phyloP scores from a whole-genome alignment of 2,113 vertebrate species.

The Speoplatyrhinus poulsoni region DNA sequence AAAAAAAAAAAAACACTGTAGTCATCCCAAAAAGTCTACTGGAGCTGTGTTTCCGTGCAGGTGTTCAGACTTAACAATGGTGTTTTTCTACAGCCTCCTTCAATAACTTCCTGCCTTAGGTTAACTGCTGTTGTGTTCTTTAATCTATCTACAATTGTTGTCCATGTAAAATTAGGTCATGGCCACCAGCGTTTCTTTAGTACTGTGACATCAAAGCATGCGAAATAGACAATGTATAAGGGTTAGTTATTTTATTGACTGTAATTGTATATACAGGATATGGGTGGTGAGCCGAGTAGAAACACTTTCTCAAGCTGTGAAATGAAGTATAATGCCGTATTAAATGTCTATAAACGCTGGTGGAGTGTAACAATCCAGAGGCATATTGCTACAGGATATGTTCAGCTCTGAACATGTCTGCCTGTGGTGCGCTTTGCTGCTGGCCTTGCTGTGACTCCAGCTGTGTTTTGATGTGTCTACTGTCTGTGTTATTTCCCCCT shows the following conservation, averaged over 20 bases:
- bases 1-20: too few relatives aligned
- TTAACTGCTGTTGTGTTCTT: conserved; percentile 36
- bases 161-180: conserved; percentile 28
- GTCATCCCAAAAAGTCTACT: background rate
- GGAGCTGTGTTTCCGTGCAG: conserved; percentile 2
- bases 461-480: conserved; percentile 73
- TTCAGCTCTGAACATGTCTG: conserved; percentile 24
- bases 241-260: too few relatives aligned
- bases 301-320: too few relatives aligned
- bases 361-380: too few relatives aligned
- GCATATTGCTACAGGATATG: background rate
- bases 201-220: too few relatives aligned
- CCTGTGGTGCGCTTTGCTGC: conserved; percentile 40
- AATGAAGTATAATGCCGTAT: too few relatives aligned
- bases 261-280: too few relatives aligned
- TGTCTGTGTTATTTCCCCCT: conserved; percentile 73
- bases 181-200: too few relatives aligned
- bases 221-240: too few relatives aligned
- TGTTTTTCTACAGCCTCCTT: conserved; percentile 22
- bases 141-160: conserved; percentile 15
- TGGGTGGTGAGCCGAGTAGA: too few relatives aligned
- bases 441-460: conserved; percentile 49
- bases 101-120: conserved; percentile 41
- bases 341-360: too few relatives aligned
- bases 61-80: conserved; percentile 17